Evolutionary conservation across 2,113 vertebrate species (phyloP).

Genomic region (Butorides virescens): DNA sequence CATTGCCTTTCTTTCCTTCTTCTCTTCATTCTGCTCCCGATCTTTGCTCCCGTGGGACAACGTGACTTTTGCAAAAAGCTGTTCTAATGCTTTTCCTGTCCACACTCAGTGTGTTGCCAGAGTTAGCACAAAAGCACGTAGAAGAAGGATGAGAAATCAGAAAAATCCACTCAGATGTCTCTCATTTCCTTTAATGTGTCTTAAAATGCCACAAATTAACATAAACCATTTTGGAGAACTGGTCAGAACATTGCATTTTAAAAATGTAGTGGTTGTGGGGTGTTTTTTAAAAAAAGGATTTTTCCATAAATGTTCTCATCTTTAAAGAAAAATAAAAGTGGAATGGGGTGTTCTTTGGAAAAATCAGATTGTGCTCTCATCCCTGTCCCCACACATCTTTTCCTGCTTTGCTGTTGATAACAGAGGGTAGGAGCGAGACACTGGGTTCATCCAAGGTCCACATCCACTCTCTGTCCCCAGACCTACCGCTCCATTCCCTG

Average conservation of each 20-base stretch:
- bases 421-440: background rate
- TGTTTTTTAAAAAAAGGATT: background rate
- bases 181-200: background rate
- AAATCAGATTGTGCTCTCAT: background rate
- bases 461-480: background rate
- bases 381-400: background rate
- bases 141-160: background rate
- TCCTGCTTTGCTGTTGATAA: background rate
- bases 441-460: background rate
- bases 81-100: background rate
- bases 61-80: background rate
- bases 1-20: background rate
- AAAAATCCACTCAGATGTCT: background rate
- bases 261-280: background rate
- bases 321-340: background rate
- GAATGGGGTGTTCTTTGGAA: background rate
- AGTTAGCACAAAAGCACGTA: background rate
- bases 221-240: background rate
- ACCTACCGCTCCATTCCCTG: background rate
- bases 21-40: background rate
- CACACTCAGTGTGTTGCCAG: background rate
- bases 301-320: background rate
- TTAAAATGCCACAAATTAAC: background rate
- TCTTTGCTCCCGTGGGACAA: background rate
- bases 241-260: background rate